phyloP scores from a whole-genome alignment of 1,140 invertebrate genomes.

The Drosophila takahashii region DNA sequence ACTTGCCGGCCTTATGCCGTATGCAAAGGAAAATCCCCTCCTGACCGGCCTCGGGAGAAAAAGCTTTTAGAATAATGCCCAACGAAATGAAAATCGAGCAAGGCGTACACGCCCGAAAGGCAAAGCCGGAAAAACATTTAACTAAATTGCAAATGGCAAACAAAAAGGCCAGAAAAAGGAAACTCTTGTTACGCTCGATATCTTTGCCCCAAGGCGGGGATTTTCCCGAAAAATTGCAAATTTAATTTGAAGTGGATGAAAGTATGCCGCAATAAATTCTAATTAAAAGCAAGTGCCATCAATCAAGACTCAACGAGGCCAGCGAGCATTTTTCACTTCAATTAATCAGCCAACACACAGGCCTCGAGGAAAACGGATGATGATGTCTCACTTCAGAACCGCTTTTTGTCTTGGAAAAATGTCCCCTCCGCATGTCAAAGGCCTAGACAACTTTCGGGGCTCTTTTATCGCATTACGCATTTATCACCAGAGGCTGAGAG shows the following conservation, averaged over 20 bases:
- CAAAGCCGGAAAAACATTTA: constrained; percentile 61
- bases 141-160: constrained; percentile 55
- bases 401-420: constrained; percentile 16
- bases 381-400: constrained; percentile 50
- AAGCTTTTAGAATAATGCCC: constrained; percentile 70
- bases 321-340: constrained; percentile 66
- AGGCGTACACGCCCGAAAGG: constrained; percentile 36
- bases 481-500: constrained; percentile 19
- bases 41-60: constrained; percentile 13
- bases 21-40: constrained; percentile 40
- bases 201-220: constrained; percentile 24
- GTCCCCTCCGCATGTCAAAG: constrained; percentile 45
- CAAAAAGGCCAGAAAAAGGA: constrained; percentile 12
- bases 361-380: constrained; percentile 28
- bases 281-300: constrained; percentile 72
- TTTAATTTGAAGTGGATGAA: constrained; percentile 56
- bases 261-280: constrained; percentile 68
- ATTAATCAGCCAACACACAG: constrained; percentile 55
- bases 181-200: constrained; percentile 49
- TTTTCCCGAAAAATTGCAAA: constrained; percentile 38
- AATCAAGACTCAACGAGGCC: constrained; percentile 50
- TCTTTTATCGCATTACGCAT: constrained; percentile 63
- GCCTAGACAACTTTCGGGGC: constrained; percentile 60
- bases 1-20: constrained; percentile 28
- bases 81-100: constrained; percentile 41